Evolutionary conservation across 2,888 invertebrate species (phyloP), one percentile per base, ranked within the genome.

Genomic region (Lasioglossum pauxillum): DNA sequence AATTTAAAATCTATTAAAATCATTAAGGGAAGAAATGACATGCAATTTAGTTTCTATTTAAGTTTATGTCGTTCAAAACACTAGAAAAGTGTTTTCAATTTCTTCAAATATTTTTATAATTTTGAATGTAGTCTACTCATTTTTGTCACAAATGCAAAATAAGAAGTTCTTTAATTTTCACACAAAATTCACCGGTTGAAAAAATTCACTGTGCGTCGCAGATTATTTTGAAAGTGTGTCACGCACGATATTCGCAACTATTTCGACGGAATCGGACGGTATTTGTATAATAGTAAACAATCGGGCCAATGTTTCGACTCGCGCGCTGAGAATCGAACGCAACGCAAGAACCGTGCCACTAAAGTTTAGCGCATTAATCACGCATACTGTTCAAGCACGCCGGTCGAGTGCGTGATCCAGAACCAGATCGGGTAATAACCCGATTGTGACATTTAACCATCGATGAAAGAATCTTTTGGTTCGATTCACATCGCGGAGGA

Each of bases 341-440:
- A 5, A 46, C 4, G 67, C 67, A 77, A 35, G 38, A 71, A 31
- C 41, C 57, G 46, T 46, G 31, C 12, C 35, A 49, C 41, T 35
- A n/a, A 73, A 77, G 80, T 80, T 83, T 80, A 53, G 72, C 49
- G 80, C 67, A 60, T 80, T 80, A 83, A 75, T 80, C 76, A 80
- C 80, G 83, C 72, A n/a, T 80, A 64, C 73, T 75, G 74, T 74
- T 67, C 67, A 67, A 72, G 60, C 72, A 53, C 76, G 46, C 49
- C 53, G 16, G 67, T 31, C 67, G 67, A 41, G 41, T 78, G 53
- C 82, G 78, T 44, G 72, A 72, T 75, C 72, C 23, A 31, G 82
- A 44, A 74, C 73, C 82, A 72, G 73, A 75, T 75, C 79, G 75
- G n/a, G n/a, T n/a, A n/a, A 69, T 75, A 64, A 53, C 60, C 44